A percentile compares a stretch with the other conserved stretches of the same genome.
Conservation (phyloP, 2,797 vertebrate species). For the Atherinosoma microstoma region DNA sequence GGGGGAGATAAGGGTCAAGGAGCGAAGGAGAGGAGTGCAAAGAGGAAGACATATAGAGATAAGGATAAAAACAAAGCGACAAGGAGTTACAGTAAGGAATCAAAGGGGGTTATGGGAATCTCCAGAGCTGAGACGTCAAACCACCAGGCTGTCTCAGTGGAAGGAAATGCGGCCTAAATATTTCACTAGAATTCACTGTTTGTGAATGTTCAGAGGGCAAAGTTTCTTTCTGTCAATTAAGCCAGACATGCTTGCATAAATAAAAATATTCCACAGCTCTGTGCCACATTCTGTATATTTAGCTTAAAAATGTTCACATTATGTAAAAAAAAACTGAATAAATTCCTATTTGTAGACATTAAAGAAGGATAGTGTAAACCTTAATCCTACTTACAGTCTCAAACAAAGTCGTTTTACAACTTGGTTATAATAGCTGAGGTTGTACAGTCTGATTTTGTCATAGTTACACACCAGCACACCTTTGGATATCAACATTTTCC, state of each 20-base stretch:
- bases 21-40: conserved; percentile 2
- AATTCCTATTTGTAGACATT: too few relatives aligned
- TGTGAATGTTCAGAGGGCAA: conserved; percentile 46
- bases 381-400: too few relatives aligned
- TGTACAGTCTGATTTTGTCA: too few relatives aligned
- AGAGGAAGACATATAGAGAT: conserved; percentile 4
- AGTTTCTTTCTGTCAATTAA: conserved; percentile 60
- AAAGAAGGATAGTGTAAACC: too few relatives aligned
- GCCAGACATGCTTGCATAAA: conserved; percentile 13
- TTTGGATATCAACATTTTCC: too few relatives aligned
- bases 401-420: too few relatives aligned
- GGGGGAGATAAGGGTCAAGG: conserved; percentile 14
- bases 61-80: conserved; percentile 5
- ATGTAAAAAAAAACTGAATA: neutral
- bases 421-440: too few relatives aligned
- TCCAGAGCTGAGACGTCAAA: conserved; percentile 45
- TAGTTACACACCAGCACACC: too few relatives aligned
- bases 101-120: conserved; percentile 14
- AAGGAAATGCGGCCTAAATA: conserved; percentile 66
- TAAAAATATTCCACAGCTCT: neutral
- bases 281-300: neutral
- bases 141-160: conserved; percentile 40
- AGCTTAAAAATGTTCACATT: neutral
- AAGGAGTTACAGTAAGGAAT: conserved; percentile 1
- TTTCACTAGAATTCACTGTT: conserved; percentile 63